Evolutionary conservation across 2,113 vertebrate genomes (phyloP), one percentile per base, ranked within the genome.

Genomic region (Sinocyclocheilus maitianheensis): DNA sequence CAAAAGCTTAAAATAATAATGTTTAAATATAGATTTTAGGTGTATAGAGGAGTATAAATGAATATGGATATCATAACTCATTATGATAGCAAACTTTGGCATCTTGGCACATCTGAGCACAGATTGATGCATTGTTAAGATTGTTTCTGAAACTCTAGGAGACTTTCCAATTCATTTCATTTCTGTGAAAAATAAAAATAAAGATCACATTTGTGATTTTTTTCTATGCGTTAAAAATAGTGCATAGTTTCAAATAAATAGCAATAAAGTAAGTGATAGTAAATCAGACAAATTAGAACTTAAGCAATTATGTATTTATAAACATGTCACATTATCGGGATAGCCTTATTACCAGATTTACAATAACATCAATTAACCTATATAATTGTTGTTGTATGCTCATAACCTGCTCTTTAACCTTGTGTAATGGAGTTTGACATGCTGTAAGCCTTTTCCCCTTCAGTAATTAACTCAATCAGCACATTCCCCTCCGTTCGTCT

Each of bases 391-490:
- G 40, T 75, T 12, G 46, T 43, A 34, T 4, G 1, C 16, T 34
- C 75, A 20, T 55, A 55, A 55, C 46, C 76, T 77, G 46, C 76
- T 77, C 48, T 77, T 77, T 75, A 86, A 75, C 78, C 40, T 22
- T 24, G 1, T 53, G 62, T 82, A 71, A 71, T 71, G 10, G 63
- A 51, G 63, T 82, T 82, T 69, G 63, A 53, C 80, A 82, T 37
- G 16, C 43, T 82, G 43, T 14, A 51, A 82, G 40, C 20, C 16
- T 53, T 82, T 71, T n/a, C 63, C 30, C 80, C 46, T n/a, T 71
- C 46, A 34, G 43, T 82, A 71, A 82, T 82, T n/a, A 82, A 14
- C 80, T 69, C 80, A 82, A 71, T 82, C 58, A 43, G 20, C 60
- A 43, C 12, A 80, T 43, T 62, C 20, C 34, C 53, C 37, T 80